A percentile compares a stretch with the other conserved stretches of the same genome.
phyloP scores from a whole-genome alignment of 2,888 invertebrate species.

The Spilarctia lutea region DNA sequence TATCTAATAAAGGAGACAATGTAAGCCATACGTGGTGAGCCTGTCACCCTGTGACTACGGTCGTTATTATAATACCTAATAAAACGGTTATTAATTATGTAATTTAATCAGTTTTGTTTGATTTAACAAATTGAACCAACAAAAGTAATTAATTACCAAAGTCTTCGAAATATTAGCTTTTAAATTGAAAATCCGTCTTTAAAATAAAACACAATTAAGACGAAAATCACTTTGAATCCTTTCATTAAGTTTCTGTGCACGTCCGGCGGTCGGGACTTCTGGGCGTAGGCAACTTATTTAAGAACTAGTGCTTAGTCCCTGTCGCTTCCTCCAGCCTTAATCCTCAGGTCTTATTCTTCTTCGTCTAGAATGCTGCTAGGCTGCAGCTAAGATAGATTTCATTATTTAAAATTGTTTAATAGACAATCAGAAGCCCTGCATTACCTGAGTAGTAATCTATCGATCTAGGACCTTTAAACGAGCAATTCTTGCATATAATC shows the following conservation, averaged over 20 bases:
- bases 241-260: conserved; percentile 13
- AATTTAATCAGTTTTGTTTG: not conserved
- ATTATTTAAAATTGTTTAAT: conserved; percentile 43
- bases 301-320: conserved; percentile 59
- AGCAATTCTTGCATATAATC: too few relatives aligned
- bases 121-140: not conserved
- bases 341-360: conserved; percentile 43
- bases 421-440: not conserved
- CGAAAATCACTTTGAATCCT: conserved; percentile 20
- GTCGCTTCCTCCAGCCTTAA: conserved; percentile 38
- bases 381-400: conserved; percentile 33
- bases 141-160: not conserved
- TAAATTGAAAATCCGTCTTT: not conserved
- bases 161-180: not conserved
- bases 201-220: conserved; percentile 9
- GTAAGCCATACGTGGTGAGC: too few relatives aligned
- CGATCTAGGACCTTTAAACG: too few relatives aligned
- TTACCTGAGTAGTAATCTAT: too few relatives aligned
- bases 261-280: conserved; percentile 11
- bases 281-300: conserved; percentile 59
- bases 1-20: not conserved
- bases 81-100: not conserved
- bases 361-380: not conserved
- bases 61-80: not conserved
- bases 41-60: too few relatives aligned